Percentiles rank a stretch among this genome's conserved stretches.
phyloP scores from a whole-genome alignment of 2,888 invertebrate genomes.

The Lochmaea capreae region DNA sequence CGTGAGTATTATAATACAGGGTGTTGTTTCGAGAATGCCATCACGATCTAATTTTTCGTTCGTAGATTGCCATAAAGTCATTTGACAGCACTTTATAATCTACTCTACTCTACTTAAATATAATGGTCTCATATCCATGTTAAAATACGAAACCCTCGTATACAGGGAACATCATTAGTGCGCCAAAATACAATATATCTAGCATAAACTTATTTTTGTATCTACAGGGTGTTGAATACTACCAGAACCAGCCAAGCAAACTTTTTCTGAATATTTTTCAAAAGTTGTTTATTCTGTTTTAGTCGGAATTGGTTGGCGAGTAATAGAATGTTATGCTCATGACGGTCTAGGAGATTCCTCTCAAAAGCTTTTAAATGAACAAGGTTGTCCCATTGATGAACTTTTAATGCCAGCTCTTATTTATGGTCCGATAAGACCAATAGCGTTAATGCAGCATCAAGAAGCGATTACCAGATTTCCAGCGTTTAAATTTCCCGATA shows the following conservation, averaged over 20 bases:
- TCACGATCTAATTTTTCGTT: too few relatives aligned
- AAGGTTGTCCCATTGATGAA: constrained; percentile 81
- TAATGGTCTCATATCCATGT: too few relatives aligned
- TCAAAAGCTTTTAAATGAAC: constrained; percentile 78
- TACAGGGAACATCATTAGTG: too few relatives aligned
- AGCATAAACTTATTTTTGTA: too few relatives aligned
- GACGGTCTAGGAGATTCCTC: constrained; percentile 82
- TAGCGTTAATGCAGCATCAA: constrained; percentile 63
- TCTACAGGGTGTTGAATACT: too few relatives aligned
- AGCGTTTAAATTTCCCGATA: constrained; percentile 86
- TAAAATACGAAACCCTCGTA: too few relatives aligned
- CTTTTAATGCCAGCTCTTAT: constrained; percentile 71
- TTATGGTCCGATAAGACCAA: constrained; percentile 59
- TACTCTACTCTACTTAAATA: too few relatives aligned
- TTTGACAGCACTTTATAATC: too few relatives aligned
- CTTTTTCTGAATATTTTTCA: constrained; percentile 8
- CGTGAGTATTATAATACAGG: too few relatives aligned
- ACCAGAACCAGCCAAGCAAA: background rate
- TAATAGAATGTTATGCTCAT: constrained; percentile 82
- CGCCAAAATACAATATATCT: too few relatives aligned
- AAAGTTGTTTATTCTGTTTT: constrained; percentile 25
- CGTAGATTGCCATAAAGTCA: too few relatives aligned
- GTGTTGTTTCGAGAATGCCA: too few relatives aligned
- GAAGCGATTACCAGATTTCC: constrained; percentile 74
- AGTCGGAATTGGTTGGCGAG: constrained; percentile 79